These are phyloP conservation scores for Rallus crepitans DNA, from an alignment of 2,797 vertebrate species.

Conservation along the genomic window DNA sequence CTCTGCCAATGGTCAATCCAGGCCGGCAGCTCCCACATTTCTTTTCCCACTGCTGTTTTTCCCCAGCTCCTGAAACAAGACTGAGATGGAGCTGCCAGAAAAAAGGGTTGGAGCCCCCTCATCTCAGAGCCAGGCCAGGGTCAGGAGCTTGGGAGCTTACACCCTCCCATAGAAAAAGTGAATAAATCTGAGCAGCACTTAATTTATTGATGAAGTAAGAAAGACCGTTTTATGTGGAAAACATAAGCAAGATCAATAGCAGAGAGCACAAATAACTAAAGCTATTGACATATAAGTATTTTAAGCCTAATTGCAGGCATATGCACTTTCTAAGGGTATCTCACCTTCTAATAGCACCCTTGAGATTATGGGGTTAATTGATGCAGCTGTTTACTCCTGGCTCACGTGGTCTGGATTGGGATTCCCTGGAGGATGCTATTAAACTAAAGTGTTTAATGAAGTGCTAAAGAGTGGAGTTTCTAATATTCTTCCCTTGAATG, in stretches of 20 bases:
- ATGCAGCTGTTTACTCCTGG: slow-evolving; percentile 93
- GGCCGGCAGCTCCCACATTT: background rate
- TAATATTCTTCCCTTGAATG: slow-evolving; percentile 78
- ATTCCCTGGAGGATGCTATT: slow-evolving; percentile 90
- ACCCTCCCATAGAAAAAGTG: slow-evolving; percentile 57
- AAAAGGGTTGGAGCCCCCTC: background rate
- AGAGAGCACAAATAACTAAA: slow-evolving; percentile 83
- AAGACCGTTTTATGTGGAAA: slow-evolving; percentile 70
- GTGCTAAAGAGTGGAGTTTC: slow-evolving; percentile 89
- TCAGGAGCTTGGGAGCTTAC: background rate
- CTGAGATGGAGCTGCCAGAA: background rate
- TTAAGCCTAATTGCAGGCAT: slow-evolving; percentile 88
- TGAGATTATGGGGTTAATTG: slow-evolving; percentile 90
- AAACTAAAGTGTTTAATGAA: slow-evolving; percentile 91
- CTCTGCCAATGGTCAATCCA: background rate
- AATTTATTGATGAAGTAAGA: slow-evolving; percentile 73
- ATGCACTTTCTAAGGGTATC: slow-evolving; percentile 90
- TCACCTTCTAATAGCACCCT: slow-evolving; percentile 87
- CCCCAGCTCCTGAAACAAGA: slow-evolving; percentile 19
- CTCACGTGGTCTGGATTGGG: slow-evolving; percentile 84
- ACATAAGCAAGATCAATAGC: slow-evolving; percentile 75
- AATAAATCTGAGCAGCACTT: slow-evolving; percentile 67
- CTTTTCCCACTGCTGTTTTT: background rate
- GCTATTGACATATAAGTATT: slow-evolving; percentile 83
- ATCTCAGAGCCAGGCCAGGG: background rate